Evolutionary conservation across 2,113 vertebrate species (phyloP).

Genomic region (Procavia capensis): DNA sequence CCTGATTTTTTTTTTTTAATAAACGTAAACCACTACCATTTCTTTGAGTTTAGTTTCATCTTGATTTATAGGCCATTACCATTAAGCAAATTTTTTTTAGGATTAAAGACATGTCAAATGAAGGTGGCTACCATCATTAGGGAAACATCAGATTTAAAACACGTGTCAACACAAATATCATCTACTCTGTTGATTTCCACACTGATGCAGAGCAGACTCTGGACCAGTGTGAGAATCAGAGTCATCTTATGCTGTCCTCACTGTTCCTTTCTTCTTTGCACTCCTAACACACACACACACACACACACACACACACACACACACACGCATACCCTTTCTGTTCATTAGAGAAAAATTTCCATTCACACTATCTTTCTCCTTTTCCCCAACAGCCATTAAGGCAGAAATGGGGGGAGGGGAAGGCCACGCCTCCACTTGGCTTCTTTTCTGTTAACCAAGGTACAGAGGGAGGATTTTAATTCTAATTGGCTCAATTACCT

Average conservation of each 20-base stretch:
- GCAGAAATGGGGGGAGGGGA: neutral
- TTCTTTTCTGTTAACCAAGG: neutral
- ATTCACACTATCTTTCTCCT: neutral
- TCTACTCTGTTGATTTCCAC: conserved; percentile 7
- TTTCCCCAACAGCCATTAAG: neutral
- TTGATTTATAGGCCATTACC: neutral
- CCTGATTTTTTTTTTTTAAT: neutral
- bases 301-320: neutral
- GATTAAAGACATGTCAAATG: neutral
- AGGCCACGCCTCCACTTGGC: neutral
- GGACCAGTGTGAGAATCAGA: neutral
- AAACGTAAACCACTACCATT: neutral
- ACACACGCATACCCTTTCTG: neutral
- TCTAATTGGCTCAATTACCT: neutral
- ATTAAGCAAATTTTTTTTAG: conserved; percentile 51
- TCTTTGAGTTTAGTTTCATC: conserved; percentile 26
- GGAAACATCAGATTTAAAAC: neutral
- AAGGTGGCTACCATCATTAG: conserved; percentile 18
- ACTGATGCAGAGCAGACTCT: neutral
- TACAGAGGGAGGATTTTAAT: neutral
- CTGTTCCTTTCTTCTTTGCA: rapidly evolving
- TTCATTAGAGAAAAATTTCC: neutral
- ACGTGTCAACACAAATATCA: conserved; percentile 44
- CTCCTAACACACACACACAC: neutral
- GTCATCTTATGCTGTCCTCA: neutral